Evolutionary conservation across 2,113 vertebrate genomes (phyloP), one percentile per base, ranked within the genome.

Genomic region (Phylloscopus whistleri): DNA sequence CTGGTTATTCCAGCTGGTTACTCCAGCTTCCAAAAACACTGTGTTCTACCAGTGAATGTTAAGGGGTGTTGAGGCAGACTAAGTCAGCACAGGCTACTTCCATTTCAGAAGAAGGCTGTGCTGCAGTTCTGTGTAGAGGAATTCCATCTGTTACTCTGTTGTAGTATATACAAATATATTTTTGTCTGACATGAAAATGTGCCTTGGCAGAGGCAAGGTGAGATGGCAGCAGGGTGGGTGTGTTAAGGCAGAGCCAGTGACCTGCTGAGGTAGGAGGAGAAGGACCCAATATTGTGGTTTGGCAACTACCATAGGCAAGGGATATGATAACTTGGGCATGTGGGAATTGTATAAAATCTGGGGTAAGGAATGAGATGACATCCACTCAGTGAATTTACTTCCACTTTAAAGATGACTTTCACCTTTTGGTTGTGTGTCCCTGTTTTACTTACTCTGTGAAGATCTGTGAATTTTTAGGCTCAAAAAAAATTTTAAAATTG

Each of bases 401-500:
- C 33, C 35, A 19, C 39, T 87, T 86, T 39, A 26, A 58, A 60
- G 33, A 17, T 75, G 56, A 43, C 23, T 77, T 89, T 41, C 13
- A 48, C 53, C 21, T 72, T 83, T 62, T 60, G 12, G 6, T n/a
- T 82, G 10, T 3, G 0, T 39, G 10, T 55, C 10, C 26, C 13
- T 58, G 9, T 48, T 41, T 56, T 92, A 80, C 31, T 81, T 77
- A 21, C 69, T 73, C 33, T 6, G 10, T 27, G 11, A 75, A 69
- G 16, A 52, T 55, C 16, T 41, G 21, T 58, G 44, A 73, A 51
- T 26, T 55, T 83, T 87, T 59, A 84, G 9, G 46, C 9, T 63
- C 2, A 31, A 15, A 60, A 48, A 53, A 35, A 48, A 0, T 3
- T n/a, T 18, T 7, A 37, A 33, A 37, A 2, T 3, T 6, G 1